Percentiles rank a stretch among this genome's conserved stretches.
These are phyloP conservation scores for Mixornis gularis DNA, from an alignment of 2,113 vertebrate genomes.

Conservation along the genomic window DNA sequence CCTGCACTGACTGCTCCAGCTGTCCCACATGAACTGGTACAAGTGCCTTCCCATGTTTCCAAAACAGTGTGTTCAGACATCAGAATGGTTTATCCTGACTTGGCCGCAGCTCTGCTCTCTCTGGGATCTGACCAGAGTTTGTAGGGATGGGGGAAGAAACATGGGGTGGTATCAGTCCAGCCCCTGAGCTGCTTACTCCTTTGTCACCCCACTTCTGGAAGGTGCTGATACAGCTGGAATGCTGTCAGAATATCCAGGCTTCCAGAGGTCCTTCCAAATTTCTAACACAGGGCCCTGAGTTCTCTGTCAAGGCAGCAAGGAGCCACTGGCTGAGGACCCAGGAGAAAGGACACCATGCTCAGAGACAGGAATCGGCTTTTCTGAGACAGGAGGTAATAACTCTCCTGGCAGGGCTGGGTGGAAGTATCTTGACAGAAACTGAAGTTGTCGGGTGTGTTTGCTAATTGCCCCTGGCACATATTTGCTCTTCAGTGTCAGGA, in stretches of 20 bases:
- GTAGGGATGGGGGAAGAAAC: fast-evolving
- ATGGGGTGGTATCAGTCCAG: background rate
- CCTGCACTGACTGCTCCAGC: background rate
- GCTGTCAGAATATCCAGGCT: background rate
- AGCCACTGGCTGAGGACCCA: background rate
- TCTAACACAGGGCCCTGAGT: background rate
- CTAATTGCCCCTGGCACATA: background rate
- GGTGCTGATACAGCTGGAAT: background rate
- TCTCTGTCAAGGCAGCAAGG: background rate
- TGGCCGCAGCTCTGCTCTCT: background rate
- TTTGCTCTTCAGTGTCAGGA: background rate
- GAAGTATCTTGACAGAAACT: background rate
- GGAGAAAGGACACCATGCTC: background rate
- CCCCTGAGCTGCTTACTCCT: background rate
- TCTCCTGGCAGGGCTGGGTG: background rate
- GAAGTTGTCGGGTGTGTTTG: background rate
- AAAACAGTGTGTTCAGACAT: background rate
- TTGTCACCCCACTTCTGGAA: background rate
- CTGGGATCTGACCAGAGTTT: background rate
- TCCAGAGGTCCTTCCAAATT: background rate
- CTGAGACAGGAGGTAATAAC: background rate
- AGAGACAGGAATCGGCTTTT: background rate
- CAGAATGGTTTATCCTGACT: background rate
- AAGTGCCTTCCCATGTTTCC: background rate
- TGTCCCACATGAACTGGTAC: fast-evolving